Evolutionary conservation across 2,797 vertebrate species (phyloP), one percentile per base, ranked within the genome.

Genomic region (Loriculus beryllinus): DNA sequence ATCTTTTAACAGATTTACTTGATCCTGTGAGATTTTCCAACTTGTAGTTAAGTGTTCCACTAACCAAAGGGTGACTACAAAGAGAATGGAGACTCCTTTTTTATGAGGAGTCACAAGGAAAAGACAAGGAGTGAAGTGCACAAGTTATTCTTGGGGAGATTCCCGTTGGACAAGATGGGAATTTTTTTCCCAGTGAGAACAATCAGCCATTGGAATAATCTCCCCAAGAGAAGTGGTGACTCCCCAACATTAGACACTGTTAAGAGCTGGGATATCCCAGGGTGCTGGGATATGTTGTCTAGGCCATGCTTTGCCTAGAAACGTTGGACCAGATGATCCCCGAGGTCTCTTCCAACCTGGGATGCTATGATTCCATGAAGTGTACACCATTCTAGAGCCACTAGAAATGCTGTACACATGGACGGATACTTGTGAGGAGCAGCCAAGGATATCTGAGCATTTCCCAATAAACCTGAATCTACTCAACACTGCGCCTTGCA

Each of bases 401-500:
- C 19, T 5, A 18, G 20, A 16, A 25, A 5, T 0, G 7, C 0
- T n/a, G 45, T 54, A 31, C 37, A 12, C 8, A 5, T 2, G 29
- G 9, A 35, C 19, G 29, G 35, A 29, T 23, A 9, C 17, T 18
- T 17, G 5, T 28, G 48, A 12, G 45, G 0, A 23, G 23, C 62
- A 59, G 47, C 25, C 67, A 68, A 51, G 29, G 28, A 19, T 4
- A 31, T 1, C 6, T 2, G n/a, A 39, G 39, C 1, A 7, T 2
- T 18, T 33, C 37, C 81, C 74, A 42, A 2, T 1, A 16, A 45
- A 26, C 19, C 3, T 28, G 42, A 49, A 37, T n/a, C 11, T 23
- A 1, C 17, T 45, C 25, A 9, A 3, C 2, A 52, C 51, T 59
- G 20, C 12, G 29, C 12, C 40, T 31, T 20, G 14, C 35, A 26